Evolutionary conservation across 2,888 invertebrate genomes (phyloP), one percentile per base, ranked within the genome.

Genomic region (Choreutis nemorana): DNA sequence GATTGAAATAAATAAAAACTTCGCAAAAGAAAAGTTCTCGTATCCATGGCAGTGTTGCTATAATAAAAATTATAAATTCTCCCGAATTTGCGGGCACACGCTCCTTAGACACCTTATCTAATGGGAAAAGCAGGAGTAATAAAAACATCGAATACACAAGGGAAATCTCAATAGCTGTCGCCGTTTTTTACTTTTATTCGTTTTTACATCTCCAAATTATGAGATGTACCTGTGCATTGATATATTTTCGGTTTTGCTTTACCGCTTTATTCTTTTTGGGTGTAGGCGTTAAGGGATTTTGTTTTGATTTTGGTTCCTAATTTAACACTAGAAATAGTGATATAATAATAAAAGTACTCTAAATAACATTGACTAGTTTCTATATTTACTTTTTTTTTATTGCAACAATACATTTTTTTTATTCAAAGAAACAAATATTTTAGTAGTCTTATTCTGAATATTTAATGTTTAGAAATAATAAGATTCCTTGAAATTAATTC

Each of bases 101-200:
- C n/a, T n/a, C n/a, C n/a, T n/a, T n/a, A n/a, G n/a, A n/a, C n/a
- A 41, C 48, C 49, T 55, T 64, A 67, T 67, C 66, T 50, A 57
- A 63, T 56, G 54, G 42, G 42, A 52, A 49, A 47, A 37, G 40
- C 45, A 44, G 41, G 51, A 51, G 56, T 57, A 62, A 64, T 58
- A 63, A 66, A 66, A 62, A 55, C 57, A 48, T 42, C 44, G 39
- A 50, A 55, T 52, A 34, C 67, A 41, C 68, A 43, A 48, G 68
- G 68, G 68, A 67, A 70, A 70, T 67, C 56, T 58, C 46, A 48
- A 54, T 53, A 52, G 44, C 43, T 48, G 42, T 28, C 36, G 34
- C 42, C 41, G n/a, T n/a, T 49, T 57, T 58, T 59, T 59, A 52
- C 56, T 52, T 57, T 54, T 55, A 55, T 60, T 50, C 47, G 45